Evolutionary conservation across 2,888 invertebrate genomes (phyloP).

Genomic region (Argynnis bischoffii): DNA sequence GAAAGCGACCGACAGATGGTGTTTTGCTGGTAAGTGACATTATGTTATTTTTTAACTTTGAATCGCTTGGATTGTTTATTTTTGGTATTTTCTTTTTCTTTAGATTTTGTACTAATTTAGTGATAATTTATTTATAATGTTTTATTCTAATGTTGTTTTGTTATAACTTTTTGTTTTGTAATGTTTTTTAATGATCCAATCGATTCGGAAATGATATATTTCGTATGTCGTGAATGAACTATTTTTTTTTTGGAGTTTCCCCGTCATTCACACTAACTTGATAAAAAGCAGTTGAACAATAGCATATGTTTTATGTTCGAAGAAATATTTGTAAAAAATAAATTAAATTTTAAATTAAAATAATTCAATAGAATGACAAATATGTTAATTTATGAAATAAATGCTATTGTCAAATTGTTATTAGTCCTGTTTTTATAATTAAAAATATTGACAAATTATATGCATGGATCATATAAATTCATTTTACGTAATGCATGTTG

Average conservation of each 20-base stretch:
- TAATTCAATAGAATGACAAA: too few species aligned
- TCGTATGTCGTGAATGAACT: constrained; percentile 26
- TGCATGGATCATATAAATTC: constrained; percentile 25
- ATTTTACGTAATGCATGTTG: constrained; percentile 27
- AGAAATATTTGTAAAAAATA: background rate
- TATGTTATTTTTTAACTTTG: constrained; percentile 6
- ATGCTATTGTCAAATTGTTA: constrained; percentile 22
- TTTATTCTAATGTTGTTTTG: background rate
- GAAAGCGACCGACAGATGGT: constrained; percentile 91
- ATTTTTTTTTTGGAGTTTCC: constrained; percentile 5
- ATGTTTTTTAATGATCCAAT: constrained; percentile 23
- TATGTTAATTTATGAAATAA: background rate
- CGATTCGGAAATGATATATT: constrained; percentile 1
- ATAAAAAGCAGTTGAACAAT: constrained; percentile 22
- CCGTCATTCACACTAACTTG: constrained; percentile 26
- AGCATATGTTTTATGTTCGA: background rate
- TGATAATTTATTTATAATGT: background rate
- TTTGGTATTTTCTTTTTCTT: too few species aligned
- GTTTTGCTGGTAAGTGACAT: constrained; percentile 87
- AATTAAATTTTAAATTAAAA: too few species aligned
- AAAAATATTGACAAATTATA: constrained; percentile 29
- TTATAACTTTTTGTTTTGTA: background rate
- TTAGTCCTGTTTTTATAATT: background rate
- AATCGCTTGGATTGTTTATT: constrained; percentile 21
- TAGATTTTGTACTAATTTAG: too few species aligned